Evolutionary conservation across 2,113 vertebrate species (phyloP), one percentile per base, ranked within the genome.

Genomic region (Chloropsis cyanopogon): DNA sequence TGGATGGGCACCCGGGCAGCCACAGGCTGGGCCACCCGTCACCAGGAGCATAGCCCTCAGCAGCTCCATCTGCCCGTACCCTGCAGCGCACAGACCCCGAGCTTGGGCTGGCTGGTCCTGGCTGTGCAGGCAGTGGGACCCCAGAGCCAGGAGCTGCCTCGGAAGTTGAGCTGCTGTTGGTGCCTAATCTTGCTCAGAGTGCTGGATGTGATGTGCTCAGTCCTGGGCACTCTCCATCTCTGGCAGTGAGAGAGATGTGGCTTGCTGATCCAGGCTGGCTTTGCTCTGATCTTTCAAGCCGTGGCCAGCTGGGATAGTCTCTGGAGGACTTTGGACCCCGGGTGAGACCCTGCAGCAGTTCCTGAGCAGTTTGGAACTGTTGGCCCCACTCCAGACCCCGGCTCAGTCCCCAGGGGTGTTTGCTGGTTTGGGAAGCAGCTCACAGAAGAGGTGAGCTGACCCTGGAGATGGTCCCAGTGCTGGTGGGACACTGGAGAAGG

Each of bases 81-180:
- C 39, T 21, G 42, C 54, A 19, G 29, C 28, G 57, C 37, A 31
- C 0, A 0, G 25, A 73, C 37, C 37, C 56, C 0, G 0, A 4
- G 6, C 49, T 4, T 0, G 0, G 52, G 14, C 37, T 90, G 44
- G n/a, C 44, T 42, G 47, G 6, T 33, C 50, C 50, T 3, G 5
- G 20, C 60, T 11, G 5, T 0, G 8, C n/a, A 12, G 54, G 35
- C 41, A 53, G 42, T 0, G 2, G 18, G 50, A 50, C 7, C 28
- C 33, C 47, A 9, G 46, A 50, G 46, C 42, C 3, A 5, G 82
- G 52, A 52, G 47, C 33, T 73, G 47, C 46, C 76, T 26, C 33
- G 13, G 35, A 24, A 37, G 46, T 56, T 0, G 0, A 57, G 47
- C 25, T 4, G 8, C 37, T 44, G 35, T 6, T 4, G 2, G 46